A percentile compares a stretch with the other conserved stretches of the same genome.
These are phyloP conservation scores for Potamilus streckersoni DNA, from an alignment of 1,140 invertebrate species.

Conservation along the genomic window DNA sequence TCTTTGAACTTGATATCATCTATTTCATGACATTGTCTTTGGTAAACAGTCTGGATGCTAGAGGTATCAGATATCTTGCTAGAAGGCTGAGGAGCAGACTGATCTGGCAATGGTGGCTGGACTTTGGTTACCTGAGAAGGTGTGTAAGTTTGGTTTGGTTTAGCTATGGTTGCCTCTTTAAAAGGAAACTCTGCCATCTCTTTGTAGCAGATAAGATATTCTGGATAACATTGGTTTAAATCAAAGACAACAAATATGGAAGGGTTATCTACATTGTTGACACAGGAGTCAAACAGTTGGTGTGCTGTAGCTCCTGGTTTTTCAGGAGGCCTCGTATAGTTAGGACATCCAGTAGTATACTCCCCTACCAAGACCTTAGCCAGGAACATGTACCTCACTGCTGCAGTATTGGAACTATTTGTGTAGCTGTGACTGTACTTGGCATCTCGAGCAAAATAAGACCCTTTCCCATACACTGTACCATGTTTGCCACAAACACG, in stretches of 20 bases:
- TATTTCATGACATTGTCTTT: too few relatives aligned
- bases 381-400: slow-evolving; percentile 45
- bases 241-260: slow-evolving; percentile 59
- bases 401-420: not conserved
- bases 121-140: too few relatives aligned
- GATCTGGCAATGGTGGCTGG: too few relatives aligned
- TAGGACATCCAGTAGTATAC: slow-evolving; percentile 35
- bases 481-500: slow-evolving; percentile 47
- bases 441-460: slow-evolving; percentile 56
- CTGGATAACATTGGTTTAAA: slow-evolving; percentile 55
- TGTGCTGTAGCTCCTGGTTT: slow-evolving; percentile 27
- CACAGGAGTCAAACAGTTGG: slow-evolving; percentile 57
- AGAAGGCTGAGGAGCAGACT: too few relatives aligned
- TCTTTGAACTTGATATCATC: too few relatives aligned
- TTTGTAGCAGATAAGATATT: slow-evolving; percentile 56
- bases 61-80: too few relatives aligned
- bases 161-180: too few relatives aligned
- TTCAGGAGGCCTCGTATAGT: slow-evolving; percentile 45
- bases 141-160: too few relatives aligned
- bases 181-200: not conserved
- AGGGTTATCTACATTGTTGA: slow-evolving; percentile 47
- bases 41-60: too few relatives aligned
- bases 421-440: slow-evolving; percentile 48
- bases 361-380: slow-evolving; percentile 55
- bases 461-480: slow-evolving; percentile 54